Evolutionary conservation across 2,888 invertebrate species (phyloP).

Genomic region (Tenthredo mesomela): DNA sequence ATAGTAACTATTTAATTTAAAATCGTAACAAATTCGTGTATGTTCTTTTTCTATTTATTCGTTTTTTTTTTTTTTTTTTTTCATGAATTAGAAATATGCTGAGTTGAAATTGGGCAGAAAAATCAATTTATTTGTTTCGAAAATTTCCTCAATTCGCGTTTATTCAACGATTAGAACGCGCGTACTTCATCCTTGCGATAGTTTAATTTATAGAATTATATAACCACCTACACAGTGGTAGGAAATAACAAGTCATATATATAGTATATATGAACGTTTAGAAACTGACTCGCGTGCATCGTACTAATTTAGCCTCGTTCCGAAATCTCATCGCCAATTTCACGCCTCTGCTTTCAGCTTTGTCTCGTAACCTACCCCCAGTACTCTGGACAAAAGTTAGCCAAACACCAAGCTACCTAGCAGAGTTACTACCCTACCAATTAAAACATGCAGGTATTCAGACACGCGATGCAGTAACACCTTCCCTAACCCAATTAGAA

Average conservation of each 20-base stretch:
- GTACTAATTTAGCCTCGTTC: conserved; percentile 39
- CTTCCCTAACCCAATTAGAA: conserved; percentile 67
- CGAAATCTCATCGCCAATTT: conserved; percentile 62
- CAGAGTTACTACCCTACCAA: conserved; percentile 62
- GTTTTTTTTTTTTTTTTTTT: neutral
- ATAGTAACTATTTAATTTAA: conserved; percentile 2
- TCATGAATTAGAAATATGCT: neutral
- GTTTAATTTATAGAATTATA: neutral
- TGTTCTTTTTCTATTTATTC: neutral
- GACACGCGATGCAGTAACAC: conserved; percentile 66
- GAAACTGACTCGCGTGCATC: conserved; percentile 41
- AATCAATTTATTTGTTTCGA: neutral
- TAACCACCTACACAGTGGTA: neutral
- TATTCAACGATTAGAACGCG: neutral
- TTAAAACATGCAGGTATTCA: conserved; percentile 68
- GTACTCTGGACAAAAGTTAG: conserved; percentile 26
- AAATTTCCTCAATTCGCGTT: neutral
- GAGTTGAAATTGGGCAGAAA: neutral
- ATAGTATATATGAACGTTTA: neutral
- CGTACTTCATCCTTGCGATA: neutral
- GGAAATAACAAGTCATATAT: neutral
- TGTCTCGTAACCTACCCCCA: conserved; percentile 50
- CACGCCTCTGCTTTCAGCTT: conserved; percentile 63
- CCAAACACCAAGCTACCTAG: conserved; percentile 27
- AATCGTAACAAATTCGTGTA: neutral